Evolutionary conservation across 2,888 invertebrate species (phyloP).

Genomic region (Agriopis marginaria): DNA sequence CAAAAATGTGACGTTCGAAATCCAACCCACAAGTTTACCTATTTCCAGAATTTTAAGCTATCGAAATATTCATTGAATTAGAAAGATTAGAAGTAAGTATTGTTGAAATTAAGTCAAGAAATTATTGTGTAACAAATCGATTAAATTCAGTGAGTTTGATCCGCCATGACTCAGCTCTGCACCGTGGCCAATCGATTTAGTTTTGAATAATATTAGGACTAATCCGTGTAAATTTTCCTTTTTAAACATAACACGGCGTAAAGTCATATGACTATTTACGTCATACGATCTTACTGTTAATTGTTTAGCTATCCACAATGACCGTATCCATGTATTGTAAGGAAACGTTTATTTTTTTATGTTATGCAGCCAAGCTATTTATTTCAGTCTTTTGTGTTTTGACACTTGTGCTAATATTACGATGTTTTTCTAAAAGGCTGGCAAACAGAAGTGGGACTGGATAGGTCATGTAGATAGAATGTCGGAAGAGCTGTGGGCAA

Average conservation of each 20-base stretch:
- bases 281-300: constrained; percentile 8
- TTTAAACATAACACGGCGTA: neutral
- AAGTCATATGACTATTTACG: constrained; percentile 14
- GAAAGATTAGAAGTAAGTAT: neutral
- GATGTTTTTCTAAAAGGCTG: neutral
- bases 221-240: constrained; percentile 8
- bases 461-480: too few species aligned
- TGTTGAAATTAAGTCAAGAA: neutral
- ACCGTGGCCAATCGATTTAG: constrained; percentile 9
- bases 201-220: constrained; percentile 18
- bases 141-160: neutral
- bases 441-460: too few species aligned
- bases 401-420: neutral
- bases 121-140: neutral
- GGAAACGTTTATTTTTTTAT: neutral
- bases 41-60: neutral
- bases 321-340: neutral
- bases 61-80: neutral
- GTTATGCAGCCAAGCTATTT: neutral
- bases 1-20: too few species aligned
- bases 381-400: neutral
- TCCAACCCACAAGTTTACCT: neutral
- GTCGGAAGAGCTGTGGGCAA: too few species aligned
- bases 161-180: constrained; percentile 13
- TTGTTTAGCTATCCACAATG: neutral